A percentile compares a stretch with the other conserved stretches of the same genome.
These are phyloP conservation scores for Apis mellifera DNA, from an alignment of 1,140 invertebrate species.

Conservation along the genomic window Amel_HAv3.1 CM009931.2:5260001-5260500, in stretches of 20 bases:
- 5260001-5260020: not conserved
- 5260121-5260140: too few species aligned
- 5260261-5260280: too few species aligned
- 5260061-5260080: not conserved
- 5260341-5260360: not conserved
- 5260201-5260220: too few species aligned
- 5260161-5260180: too few species aligned
- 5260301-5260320: too few species aligned
- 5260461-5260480: not conserved
- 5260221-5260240: not conserved
- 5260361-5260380: not conserved
- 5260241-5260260: not conserved
- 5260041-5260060: not conserved
- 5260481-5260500: not conserved
- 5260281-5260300: too few species aligned
- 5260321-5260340: too few species aligned
- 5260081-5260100: too few species aligned
- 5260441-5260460: slow-evolving; percentile 7
- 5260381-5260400: not conserved
- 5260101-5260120: too few species aligned
- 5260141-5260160: too few species aligned
- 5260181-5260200: too few species aligned
- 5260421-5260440: not conserved
- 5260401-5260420: slow-evolving; percentile 3
- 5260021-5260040: not conserved